Evolutionary conservation across 30 jellyfish, hydroid and myxozoan species (phyloP).

Genomic region (Sanderia malayensis): DNA sequence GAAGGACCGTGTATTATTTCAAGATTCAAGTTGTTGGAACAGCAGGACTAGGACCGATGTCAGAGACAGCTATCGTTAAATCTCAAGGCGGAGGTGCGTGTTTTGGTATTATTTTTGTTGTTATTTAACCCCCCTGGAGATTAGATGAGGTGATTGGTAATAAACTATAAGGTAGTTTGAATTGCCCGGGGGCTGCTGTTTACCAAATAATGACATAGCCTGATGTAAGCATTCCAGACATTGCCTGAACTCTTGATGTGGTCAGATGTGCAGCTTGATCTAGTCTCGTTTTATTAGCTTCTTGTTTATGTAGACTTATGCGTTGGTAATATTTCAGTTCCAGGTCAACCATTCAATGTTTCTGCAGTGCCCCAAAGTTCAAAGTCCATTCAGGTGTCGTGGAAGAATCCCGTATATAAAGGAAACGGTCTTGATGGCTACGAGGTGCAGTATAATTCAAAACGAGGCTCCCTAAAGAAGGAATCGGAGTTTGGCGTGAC

Average conservation of each 20-base stretch:
- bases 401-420: slow-evolving; percentile 67
- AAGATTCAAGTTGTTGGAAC: slow-evolving; percentile 71
- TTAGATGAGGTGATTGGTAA: background rate
- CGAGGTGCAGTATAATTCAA: slow-evolving; percentile 49
- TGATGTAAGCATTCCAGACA: no score
- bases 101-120: background rate
- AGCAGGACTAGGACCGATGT: slow-evolving; percentile 78
- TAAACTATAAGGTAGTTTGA: background rate
- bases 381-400: slow-evolving; percentile 39
- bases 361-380: slow-evolving; percentile 40
- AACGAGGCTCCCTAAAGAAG: background rate
- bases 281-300: no score
- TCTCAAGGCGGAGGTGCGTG: slow-evolving; percentile 72
- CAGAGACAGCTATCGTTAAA: slow-evolving; percentile 59
- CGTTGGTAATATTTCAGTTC: no score
- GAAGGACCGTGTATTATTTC: slow-evolving; percentile 55
- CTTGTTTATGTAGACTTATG: no score
- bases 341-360: slow-evolving; percentile 49
- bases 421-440: slow-evolving; percentile 89
- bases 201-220: no score
- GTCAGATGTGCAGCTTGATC: no score
- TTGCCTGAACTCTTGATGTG: no score
- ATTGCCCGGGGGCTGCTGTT: no score
- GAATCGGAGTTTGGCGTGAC: slow-evolving; percentile 40
- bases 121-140: background rate